Percentiles rank a stretch among this genome's conserved stretches.
Evolutionary conservation across 2,113 vertebrate species (phyloP).

Genomic region (Orycteropus afer): DNA sequence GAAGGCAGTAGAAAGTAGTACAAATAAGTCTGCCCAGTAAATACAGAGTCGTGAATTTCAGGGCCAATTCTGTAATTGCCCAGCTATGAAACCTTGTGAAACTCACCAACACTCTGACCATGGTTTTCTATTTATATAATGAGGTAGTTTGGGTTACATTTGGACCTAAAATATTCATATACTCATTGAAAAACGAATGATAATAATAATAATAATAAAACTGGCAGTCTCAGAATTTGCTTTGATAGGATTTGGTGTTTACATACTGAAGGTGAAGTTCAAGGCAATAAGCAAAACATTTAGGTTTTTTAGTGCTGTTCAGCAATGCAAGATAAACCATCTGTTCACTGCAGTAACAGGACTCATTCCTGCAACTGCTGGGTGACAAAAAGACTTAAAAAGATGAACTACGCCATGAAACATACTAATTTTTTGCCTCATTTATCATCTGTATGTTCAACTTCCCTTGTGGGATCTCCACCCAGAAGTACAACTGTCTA

Average conservation of each 20-base stretch:
- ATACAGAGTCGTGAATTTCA: neutral
- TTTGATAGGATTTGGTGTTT: conserved; percentile 49
- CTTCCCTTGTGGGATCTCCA: neutral
- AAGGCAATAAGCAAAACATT: conserved; percentile 47
- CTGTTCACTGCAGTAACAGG: neutral
- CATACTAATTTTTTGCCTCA: neutral
- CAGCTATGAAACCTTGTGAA: neutral
- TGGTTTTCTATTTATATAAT: neutral
- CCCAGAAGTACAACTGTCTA: neutral
- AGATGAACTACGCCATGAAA: neutral
- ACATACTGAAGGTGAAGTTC: conserved; percentile 4
- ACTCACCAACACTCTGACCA: neutral
- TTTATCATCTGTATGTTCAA: neutral
- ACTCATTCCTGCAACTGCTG: conserved; percentile 10
- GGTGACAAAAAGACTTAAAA: conserved; percentile 2
- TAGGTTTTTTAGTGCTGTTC: conserved; percentile 31
- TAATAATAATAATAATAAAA: neutral
- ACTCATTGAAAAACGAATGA: neutral
- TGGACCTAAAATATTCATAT: conserved; percentile 40
- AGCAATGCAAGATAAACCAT: conserved; percentile 44
- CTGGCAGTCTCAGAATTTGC: neutral
- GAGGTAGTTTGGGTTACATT: neutral
- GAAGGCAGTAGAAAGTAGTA: neutral
- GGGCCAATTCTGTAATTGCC: neutral
- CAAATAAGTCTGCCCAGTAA: neutral